phyloP scores from a whole-genome alignment of 2,113 vertebrate genomes.

The Antechinus stuartii region DNA sequence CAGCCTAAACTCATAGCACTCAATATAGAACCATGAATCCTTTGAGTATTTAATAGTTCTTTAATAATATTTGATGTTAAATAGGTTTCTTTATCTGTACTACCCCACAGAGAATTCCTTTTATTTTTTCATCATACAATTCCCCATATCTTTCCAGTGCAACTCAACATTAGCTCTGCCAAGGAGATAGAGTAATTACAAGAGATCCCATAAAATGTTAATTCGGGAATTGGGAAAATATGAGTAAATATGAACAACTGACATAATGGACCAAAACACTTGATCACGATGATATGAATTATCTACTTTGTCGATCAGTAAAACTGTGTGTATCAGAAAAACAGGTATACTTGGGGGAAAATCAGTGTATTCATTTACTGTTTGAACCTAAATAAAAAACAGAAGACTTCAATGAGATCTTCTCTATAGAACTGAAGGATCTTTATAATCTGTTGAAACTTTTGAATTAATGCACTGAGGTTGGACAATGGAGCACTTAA shows the following conservation, averaged over 20 bases:
- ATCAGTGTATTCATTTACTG: neutral
- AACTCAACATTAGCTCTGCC: neutral
- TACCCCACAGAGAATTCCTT: neutral
- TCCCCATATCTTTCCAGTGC: neutral
- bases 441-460: neutral
- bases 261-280: neutral
- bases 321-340: neutral
- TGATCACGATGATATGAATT: neutral
- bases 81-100: neutral
- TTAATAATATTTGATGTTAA: neutral
- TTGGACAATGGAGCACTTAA: too few species aligned
- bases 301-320: neutral
- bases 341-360: neutral
- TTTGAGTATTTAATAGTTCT: neutral
- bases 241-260: neutral
- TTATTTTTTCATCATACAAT: neutral
- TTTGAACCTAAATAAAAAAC: neutral
- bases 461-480: too few species aligned
- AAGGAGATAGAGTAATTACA: neutral
- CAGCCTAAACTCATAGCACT: neutral
- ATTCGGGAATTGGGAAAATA: neutral
- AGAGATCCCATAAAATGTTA: neutral
- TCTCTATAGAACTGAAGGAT: too few species aligned
- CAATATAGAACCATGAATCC: neutral
- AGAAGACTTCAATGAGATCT: neutral